These are phyloP conservation scores for Malurus splendens DNA, from an alignment of 2,797 vertebrate genomes.

Conservation along the genomic window DNA sequence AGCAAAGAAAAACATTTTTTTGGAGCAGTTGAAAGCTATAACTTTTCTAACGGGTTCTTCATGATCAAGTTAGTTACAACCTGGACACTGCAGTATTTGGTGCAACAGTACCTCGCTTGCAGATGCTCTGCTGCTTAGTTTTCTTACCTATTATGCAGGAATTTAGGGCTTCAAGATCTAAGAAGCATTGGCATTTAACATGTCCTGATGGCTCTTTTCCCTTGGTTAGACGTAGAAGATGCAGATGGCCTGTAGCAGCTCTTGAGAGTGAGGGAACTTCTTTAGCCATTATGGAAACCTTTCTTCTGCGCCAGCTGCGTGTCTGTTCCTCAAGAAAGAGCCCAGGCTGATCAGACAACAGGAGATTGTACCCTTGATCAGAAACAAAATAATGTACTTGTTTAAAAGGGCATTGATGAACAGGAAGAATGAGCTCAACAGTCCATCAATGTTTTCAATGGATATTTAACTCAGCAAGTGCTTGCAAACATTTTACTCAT, in stretches of 20 bases:
- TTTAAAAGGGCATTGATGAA: not conserved
- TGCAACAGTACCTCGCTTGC: not conserved
- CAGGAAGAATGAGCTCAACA: not conserved
- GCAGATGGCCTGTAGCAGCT: not conserved
- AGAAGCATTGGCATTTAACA: not conserved
- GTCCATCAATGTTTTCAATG: not conserved
- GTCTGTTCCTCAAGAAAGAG: not conserved
- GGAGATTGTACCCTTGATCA: accelerated
- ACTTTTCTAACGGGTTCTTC: not conserved
- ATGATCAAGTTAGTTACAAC: not conserved
- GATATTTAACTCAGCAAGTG: not conserved
- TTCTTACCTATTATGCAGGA: not conserved
- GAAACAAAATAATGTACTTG: not conserved
- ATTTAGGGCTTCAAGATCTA: not conserved
- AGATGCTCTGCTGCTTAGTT: not conserved
- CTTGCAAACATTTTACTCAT: not conserved
- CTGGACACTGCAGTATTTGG: not conserved
- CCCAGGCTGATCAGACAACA: not conserved
- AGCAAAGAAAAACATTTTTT: not conserved
- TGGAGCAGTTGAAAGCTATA: not conserved
- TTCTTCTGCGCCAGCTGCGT: not conserved
- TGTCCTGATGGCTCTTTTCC: not conserved
- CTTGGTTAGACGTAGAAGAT: not conserved
- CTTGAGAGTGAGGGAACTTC: not conserved
- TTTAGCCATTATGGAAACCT: not conserved